Evolutionary conservation across 2,113 vertebrate species (phyloP).

Genomic region (Chamaetylas fuelleborni): DNA sequence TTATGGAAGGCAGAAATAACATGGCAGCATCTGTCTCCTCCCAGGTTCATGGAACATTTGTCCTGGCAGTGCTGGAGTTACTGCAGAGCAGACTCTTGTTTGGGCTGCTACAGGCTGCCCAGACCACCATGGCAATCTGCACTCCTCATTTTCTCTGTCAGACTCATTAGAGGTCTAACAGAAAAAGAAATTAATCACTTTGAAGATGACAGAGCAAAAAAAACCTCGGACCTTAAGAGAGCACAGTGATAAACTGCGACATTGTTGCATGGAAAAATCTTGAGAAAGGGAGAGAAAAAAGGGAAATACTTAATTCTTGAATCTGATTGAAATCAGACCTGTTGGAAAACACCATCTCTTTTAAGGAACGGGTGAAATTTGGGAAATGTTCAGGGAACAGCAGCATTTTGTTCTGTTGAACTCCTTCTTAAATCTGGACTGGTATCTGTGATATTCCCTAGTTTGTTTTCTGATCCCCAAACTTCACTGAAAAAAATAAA

Average conservation of each 20-base stretch:
- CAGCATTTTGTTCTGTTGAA: background rate
- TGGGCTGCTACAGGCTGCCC: slow-evolving; percentile 1
- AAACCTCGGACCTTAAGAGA: background rate
- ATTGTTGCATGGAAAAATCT: background rate
- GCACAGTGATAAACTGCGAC: background rate
- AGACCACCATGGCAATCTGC: background rate
- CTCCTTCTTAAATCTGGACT: background rate
- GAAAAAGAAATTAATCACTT: background rate
- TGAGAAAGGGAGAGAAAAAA: background rate
- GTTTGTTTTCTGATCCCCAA: background rate
- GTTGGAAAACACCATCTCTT: background rate
- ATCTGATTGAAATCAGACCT: background rate
- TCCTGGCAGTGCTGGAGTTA: background rate
- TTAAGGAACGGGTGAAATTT: background rate
- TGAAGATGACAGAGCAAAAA: background rate
- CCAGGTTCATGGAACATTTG: slow-evolving; percentile 7
- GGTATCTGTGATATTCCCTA: background rate
- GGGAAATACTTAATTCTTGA: background rate
- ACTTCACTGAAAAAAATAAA: background rate
- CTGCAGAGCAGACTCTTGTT: background rate
- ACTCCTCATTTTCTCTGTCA: background rate
- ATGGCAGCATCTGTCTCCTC: slow-evolving; percentile 34
- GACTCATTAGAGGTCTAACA: background rate
- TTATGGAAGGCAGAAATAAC: slow-evolving; percentile 15
- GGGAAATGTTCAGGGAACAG: background rate